Evolutionary conservation across 2,888 invertebrate genomes (phyloP), one percentile per base, ranked within the genome.

Genomic region (Euspilapteryx auroguttella): DNA sequence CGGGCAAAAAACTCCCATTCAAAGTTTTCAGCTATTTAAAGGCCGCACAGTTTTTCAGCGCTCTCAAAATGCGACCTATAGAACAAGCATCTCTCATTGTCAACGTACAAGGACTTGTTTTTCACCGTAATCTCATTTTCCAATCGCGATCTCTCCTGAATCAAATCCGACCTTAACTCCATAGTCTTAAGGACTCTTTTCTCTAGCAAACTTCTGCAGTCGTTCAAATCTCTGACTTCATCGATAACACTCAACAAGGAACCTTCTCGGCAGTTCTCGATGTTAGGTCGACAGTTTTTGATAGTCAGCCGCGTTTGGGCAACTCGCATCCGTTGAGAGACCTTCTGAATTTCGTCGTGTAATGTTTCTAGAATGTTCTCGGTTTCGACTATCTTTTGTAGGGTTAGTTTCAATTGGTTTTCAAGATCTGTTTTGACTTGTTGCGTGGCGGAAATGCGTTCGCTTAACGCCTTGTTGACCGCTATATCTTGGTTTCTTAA

Each of bases 401-500:
- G 26, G 0, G 64, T 65, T 79, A 45, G 64, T 35, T 79, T 64
- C 14, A 87, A 56, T 46, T 89, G 86, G 35, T 82, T 81, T 50
- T 87, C 87, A 37, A 93, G 61, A 41, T 81, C 79, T 3, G 73
- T 78, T 37, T 86, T 79, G 8, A 87, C 82, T 56, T 89, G 86
- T 49, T 90, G 86, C 1, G 86, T 85, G 42, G 87, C 83, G 4
- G 85, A 82, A 26, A 92, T 84, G 27, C 89, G 79, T 37, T 82
- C 79, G 4, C 81, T 78, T 31, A 94, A 58, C 0, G 86, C 84
- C 23, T 82, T 78, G 47, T 93, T 91, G 0, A 93, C 89, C 25
- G 77, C 73, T 40, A 90, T 87, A 2, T 90, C 90, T 65, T 93
- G 92, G 2, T 84, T 80, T 9, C 89, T 79, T 31, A 94, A 73